These are phyloP conservation scores for Alligator sinensis DNA, from an alignment of 2,113 vertebrate genomes.

Conservation along the genomic window DNA sequence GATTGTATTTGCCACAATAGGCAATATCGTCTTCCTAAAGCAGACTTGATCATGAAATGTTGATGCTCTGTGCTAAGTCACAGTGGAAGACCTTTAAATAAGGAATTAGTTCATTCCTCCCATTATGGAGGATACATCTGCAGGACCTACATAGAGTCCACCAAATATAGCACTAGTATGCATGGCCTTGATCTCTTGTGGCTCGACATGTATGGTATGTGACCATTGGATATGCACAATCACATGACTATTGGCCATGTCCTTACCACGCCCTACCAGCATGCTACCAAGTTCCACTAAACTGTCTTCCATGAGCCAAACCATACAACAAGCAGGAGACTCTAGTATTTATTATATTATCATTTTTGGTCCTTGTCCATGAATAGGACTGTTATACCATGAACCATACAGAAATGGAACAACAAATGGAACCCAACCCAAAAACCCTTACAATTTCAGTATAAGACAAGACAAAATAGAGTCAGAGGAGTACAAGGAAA, in stretches of 20 bases:
- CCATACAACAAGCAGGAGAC: not conserved
- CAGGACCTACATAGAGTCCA: not conserved
- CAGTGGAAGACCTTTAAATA: not conserved
- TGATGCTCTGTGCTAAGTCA: not conserved
- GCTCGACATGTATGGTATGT: not conserved
- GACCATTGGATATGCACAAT: not conserved
- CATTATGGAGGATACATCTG: not conserved
- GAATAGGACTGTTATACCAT: not conserved
- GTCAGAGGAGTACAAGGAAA: not conserved
- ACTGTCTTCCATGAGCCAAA: not conserved
- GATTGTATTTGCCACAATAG: no score
- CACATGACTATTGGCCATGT: not conserved
- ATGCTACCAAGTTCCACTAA: not conserved
- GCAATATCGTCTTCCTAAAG: no score
- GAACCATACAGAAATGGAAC: not conserved
- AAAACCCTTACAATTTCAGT: not conserved
- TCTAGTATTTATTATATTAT: not conserved
- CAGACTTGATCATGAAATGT: not conserved
- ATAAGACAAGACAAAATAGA: not conserved
- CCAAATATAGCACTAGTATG: not conserved
- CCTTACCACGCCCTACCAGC: not conserved
- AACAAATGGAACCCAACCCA: not conserved
- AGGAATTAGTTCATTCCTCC: not conserved
- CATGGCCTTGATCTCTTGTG: not conserved
- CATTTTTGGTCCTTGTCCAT: not conserved